These are phyloP conservation scores for Falco biarmicus DNA, from an alignment of 2,797 vertebrate genomes.

Conservation along the genomic window DNA sequence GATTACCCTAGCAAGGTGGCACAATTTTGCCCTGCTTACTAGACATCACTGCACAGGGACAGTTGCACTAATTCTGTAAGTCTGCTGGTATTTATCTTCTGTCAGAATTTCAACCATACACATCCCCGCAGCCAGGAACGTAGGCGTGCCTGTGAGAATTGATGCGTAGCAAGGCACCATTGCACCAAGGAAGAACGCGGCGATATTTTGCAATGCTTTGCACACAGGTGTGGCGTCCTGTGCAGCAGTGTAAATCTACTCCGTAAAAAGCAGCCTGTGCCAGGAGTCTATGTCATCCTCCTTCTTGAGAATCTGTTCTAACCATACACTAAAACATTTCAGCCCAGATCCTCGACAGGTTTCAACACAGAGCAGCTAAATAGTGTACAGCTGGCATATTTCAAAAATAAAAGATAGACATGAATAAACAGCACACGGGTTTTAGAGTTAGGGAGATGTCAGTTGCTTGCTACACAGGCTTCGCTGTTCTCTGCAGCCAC, in stretches of 20 bases:
- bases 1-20: neutral
- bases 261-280: neutral
- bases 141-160: neutral
- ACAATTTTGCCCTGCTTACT: neutral
- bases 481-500: neutral
- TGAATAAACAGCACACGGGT: neutral
- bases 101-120: neutral
- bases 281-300: neutral
- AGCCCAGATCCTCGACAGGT: neutral
- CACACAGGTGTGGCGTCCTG: neutral
- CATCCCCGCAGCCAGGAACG: rapidly evolving
- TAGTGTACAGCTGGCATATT: neutral
- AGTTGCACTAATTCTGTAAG: neutral
- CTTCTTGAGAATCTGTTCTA: neutral
- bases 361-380: neutral
- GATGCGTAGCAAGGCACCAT: rapidly evolving
- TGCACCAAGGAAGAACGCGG: neutral
- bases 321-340: neutral
- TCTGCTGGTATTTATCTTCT: neutral
- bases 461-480: neutral
- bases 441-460: neutral
- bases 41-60: neutral
- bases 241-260: neutral
- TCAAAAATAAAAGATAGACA: neutral
- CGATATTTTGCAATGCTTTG: neutral